These are phyloP conservation scores for Chaetoderma sp. DNA, from an alignment of 2,888 invertebrate species.

Conservation along the genomic window DNA sequence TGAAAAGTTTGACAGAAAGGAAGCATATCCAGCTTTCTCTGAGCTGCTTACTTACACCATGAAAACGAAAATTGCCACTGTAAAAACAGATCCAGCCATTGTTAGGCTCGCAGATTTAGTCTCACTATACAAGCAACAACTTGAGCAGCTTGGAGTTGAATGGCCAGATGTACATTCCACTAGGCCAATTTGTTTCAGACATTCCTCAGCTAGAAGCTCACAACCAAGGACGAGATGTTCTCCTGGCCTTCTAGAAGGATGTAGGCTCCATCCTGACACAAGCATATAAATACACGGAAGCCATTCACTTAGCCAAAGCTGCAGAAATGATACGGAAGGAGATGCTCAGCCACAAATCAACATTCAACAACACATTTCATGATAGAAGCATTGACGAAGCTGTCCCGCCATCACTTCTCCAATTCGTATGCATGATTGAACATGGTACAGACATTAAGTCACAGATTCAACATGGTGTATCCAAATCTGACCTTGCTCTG, in stretches of 20 bases:
- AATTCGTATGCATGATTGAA: background rate
- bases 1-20: background rate
- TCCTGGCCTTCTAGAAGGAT: conserved; percentile 6
- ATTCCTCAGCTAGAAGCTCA: conserved; percentile 14
- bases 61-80: background rate
- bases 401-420: conserved; percentile 8
- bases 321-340: conserved; percentile 13
- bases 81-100: conserved; percentile 11
- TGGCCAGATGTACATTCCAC: background rate
- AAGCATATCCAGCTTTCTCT: background rate
- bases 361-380: conserved; percentile 11
- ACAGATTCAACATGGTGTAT: background rate
- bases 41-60: background rate
- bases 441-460: background rate
- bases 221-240: conserved; percentile 5
- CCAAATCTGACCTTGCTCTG: background rate
- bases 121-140: background rate
- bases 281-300: conserved; percentile 12
- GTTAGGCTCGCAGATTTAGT: conserved; percentile 7
- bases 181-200: background rate
- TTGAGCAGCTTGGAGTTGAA: background rate
- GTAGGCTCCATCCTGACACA: conserved; percentile 11
- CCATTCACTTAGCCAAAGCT: conserved; percentile 13
- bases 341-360: background rate
- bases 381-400: background rate